phyloP scores from a whole-genome alignment of 2,797 vertebrate genomes.

The Acrocephalus scirpaceus region DNA sequence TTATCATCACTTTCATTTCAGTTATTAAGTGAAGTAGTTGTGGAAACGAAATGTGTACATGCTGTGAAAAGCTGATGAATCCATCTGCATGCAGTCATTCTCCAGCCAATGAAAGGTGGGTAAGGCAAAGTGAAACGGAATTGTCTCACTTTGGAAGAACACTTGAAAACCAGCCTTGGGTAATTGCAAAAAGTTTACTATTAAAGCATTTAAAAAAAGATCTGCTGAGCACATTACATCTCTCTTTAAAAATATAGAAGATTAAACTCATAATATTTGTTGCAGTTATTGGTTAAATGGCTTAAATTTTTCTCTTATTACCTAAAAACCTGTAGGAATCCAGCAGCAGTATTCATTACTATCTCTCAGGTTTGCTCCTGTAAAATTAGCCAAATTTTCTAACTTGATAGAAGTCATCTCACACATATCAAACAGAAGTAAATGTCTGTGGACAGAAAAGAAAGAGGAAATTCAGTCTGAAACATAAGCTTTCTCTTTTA shows the following conservation, averaged over 20 bases:
- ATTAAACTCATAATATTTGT: not conserved
- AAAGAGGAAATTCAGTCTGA: not conserved
- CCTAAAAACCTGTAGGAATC: not conserved
- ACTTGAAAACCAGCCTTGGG: not conserved
- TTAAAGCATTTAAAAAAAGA: not conserved
- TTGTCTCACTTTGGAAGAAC: not conserved
- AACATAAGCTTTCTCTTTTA: not conserved
- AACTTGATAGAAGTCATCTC: not conserved
- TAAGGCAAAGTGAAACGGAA: constrained; percentile 17
- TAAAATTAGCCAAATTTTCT: not conserved
- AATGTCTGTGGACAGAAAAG: not conserved
- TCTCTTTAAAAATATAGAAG: not conserved
- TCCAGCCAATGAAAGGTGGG: not conserved
- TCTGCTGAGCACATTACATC: not conserved
- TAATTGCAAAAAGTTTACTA: not conserved
- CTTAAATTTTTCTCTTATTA: not conserved
- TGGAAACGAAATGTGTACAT: not conserved
- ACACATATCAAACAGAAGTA: not conserved
- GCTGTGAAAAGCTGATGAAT: not conserved
- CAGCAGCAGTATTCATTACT: not conserved
- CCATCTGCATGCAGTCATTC: not conserved
- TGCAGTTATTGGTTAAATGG: not conserved
- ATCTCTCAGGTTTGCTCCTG: not conserved
- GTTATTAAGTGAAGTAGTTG: not conserved
- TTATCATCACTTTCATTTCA: constrained; percentile 5